Conservation (phyloP, 1,140 invertebrate species). For the Ooceraea biroi region DNA sequence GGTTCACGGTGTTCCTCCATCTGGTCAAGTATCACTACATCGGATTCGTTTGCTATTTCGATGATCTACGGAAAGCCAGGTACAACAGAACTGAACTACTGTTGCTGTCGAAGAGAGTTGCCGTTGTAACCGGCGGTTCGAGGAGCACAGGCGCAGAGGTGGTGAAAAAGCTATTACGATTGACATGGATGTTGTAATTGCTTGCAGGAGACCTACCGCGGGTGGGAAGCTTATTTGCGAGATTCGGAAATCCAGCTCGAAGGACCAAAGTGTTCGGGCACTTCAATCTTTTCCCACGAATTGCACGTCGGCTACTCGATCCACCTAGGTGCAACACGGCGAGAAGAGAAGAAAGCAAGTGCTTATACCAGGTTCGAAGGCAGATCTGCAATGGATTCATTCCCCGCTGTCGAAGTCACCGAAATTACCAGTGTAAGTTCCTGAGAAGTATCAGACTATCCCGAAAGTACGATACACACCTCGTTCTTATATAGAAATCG, state of each 20-base stretch:
- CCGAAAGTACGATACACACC: too few species aligned
- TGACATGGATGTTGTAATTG: slow-evolving; percentile 94
- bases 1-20: background rate
- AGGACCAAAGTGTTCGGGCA: too few species aligned
- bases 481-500: too few species aligned
- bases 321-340: too few species aligned
- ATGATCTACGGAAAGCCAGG: background rate
- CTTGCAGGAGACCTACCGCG: slow-evolving; percentile 89
- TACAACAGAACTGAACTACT: slow-evolving; percentile 43
- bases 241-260: slow-evolving; percentile 86
- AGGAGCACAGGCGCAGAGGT: slow-evolving; percentile 94
- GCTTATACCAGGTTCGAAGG: too few species aligned
- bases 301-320: too few species aligned
- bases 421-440: too few species aligned
- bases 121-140: slow-evolving; percentile 95
- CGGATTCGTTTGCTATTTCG: background rate
- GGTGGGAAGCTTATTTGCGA: slow-evolving; percentile 87
- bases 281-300: too few species aligned
- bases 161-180: slow-evolving; percentile 91
- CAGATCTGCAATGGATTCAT: too few species aligned
- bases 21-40: background rate
- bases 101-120: slow-evolving; percentile 87
- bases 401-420: too few species aligned
- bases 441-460: too few species aligned
- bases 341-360: too few species aligned